A percentile compares a stretch with the other conserved stretches of the same genome.
These are phyloP conservation scores for Orthonevra nobilis DNA, from an alignment of 2,888 invertebrate genomes.

Conservation along the genomic window DNA sequence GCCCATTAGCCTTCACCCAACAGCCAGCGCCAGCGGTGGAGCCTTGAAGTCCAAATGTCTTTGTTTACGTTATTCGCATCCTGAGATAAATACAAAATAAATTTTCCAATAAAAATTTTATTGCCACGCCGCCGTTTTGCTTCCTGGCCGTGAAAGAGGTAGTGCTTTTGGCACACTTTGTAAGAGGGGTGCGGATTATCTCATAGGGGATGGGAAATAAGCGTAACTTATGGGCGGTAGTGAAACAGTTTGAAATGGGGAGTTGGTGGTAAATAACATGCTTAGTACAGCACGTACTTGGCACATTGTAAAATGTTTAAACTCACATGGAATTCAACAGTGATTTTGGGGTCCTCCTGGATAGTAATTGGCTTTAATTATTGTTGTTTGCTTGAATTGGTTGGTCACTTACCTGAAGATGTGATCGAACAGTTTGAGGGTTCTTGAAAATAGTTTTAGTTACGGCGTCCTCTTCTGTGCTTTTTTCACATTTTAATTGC, in stretches of 20 bases:
- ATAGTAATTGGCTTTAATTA: slow-evolving; percentile 43
- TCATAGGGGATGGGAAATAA: slow-evolving; percentile 13
- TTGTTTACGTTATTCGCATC: slow-evolving; percentile 65
- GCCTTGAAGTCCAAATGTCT: slow-evolving; percentile 61
- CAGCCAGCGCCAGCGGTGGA: too few relatives aligned
- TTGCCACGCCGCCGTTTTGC: slow-evolving; percentile 48
- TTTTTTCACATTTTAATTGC: too few relatives aligned
- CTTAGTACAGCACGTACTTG: slow-evolving; percentile 57
- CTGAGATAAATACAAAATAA: slow-evolving; percentile 67
- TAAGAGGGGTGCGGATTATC: background rate
- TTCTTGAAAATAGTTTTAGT: too few relatives aligned
- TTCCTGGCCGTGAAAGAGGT: slow-evolving; percentile 38
- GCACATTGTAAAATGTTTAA: slow-evolving; percentile 63
- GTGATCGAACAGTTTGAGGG: too few relatives aligned
- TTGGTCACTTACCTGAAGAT: slow-evolving; percentile 48
- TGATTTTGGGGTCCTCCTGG: slow-evolving; percentile 11
- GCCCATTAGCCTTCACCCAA: slow-evolving; percentile 3
- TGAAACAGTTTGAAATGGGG: slow-evolving; percentile 1
- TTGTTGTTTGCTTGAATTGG: slow-evolving; percentile 50
- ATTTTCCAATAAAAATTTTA: slow-evolving; percentile 66
- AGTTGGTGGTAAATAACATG: slow-evolving; percentile 56
- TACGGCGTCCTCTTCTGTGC: too few relatives aligned
- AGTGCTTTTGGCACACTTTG: slow-evolving; percentile 8
- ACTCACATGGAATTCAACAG: slow-evolving; percentile 25
- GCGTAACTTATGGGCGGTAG: background rate